Evolutionary conservation across 1,140 invertebrate genomes (phyloP).

Genomic region (Protaetia brevitarsis): DNA sequence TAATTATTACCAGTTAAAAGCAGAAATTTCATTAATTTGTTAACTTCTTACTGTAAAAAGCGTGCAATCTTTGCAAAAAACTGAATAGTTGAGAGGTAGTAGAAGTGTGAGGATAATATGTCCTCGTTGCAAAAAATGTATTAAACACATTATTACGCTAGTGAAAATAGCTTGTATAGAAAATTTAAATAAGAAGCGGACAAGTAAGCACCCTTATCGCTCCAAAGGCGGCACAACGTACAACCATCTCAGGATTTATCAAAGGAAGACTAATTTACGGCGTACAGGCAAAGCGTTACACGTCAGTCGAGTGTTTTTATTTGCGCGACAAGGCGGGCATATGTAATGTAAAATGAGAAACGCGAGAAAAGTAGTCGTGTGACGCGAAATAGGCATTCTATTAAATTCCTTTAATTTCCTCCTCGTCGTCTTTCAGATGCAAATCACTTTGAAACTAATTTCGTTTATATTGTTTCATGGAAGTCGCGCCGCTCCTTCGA

Average conservation of each 20-base stretch:
- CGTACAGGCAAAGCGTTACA: not conserved
- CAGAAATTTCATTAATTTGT: no score
- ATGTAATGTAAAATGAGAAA: not conserved
- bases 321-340: not conserved
- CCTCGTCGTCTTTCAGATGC: not conserved
- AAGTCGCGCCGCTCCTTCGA: not conserved
- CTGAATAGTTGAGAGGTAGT: no score
- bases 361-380: not conserved
- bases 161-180: no score
- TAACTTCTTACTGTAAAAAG: no score
- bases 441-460: constrained; percentile 15
- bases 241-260: not conserved
- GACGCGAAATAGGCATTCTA: not conserved
- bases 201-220: not conserved
- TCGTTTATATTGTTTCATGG: constrained; percentile 10
- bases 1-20: no score
- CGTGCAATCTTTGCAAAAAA: no score
- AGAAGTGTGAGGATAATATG: not conserved
- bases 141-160: not conserved
- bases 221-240: not conserved
- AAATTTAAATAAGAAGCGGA: not conserved
- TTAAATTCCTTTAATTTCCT: constrained; percentile 6
- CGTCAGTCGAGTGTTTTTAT: not conserved
- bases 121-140: not conserved
- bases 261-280: not conserved